Evolutionary conservation across 1,140 invertebrate genomes (phyloP).

Genomic region (Idris sp.): DNA sequence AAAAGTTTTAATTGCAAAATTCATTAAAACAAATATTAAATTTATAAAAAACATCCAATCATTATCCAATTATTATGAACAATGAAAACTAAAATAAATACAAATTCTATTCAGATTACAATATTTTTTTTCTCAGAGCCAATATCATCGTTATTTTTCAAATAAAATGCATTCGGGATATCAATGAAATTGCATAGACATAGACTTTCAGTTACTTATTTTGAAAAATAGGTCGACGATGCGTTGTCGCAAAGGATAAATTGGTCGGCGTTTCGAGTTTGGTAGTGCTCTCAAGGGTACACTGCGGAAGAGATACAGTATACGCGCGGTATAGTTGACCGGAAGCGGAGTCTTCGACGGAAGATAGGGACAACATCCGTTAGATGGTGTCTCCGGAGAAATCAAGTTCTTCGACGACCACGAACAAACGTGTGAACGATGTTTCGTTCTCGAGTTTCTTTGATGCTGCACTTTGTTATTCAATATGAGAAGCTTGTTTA

Average conservation of each 20-base stretch:
- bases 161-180: slow-evolving; percentile 1
- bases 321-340: slow-evolving; percentile 53
- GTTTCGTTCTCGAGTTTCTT: slow-evolving; percentile 64
- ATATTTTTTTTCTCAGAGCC: no score
- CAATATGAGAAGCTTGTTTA: slow-evolving; percentile 53
- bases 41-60: no score
- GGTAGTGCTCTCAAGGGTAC: slow-evolving; percentile 68
- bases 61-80: no score
- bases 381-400: slow-evolving; percentile 68
- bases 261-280: slow-evolving; percentile 67
- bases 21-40: no score
- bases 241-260: slow-evolving; percentile 68
- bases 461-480: slow-evolving; percentile 61
- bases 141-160: no score
- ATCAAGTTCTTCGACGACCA: slow-evolving; percentile 66
- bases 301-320: slow-evolving; percentile 46
- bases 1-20: no score
- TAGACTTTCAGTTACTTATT: slow-evolving; percentile 24
- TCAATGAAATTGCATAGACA: slow-evolving; percentile 5
- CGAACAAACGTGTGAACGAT: slow-evolving; percentile 62
- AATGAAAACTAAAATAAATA: no score
- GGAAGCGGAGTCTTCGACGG: slow-evolving; percentile 43
- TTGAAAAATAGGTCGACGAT: slow-evolving; percentile 40
- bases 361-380: slow-evolving; percentile 48
- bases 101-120: no score